Base-by-base conservation (phyloP, 2,113 vertebrate species). In the Podilymbus podiceps region DNA sequence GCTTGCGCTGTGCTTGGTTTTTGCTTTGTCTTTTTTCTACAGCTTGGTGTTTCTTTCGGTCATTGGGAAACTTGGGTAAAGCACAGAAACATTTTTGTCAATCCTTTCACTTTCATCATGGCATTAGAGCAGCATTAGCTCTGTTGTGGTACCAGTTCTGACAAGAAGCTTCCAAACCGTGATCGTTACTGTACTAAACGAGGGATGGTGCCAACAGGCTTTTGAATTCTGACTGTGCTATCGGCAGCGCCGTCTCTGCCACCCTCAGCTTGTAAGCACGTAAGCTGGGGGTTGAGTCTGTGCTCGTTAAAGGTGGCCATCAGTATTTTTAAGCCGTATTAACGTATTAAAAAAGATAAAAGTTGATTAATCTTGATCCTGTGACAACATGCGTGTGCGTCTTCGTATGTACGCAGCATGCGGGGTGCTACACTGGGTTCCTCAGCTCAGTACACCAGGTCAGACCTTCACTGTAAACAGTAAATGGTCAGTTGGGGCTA, bases 311-410 rank as follows among this genome's bases (percentile, higher is more conserved):
- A 87, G 35, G 19, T 91, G 87, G 38, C 64, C 72, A 72, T 72
- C 38, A 66, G 35, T 53, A 38, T 91, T 76, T 94, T 90, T 83
- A 92, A 95, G 79, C 74, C 3, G 22, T 44, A 47, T 92, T 91
- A 92, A 79, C 49, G 64, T 94, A 30, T 50, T 94, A 86, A 92
- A 84, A 96, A 85, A 59, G 23, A 52, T 85, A 88, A 96, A 93
- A 94, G 88, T 40, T 33, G 79, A 63, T 92, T 93, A 64, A 25
- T 4, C 7, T 0, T 62, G 66, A 24, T 5, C 28, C 62, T 12
- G 2, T 53, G 78, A 13, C 92, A 88, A 66, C 27, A 25, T 30
- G 12, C 47, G 40, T 38, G 31, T 33, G 4, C 63, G 24, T 50
- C 16, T 60, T 40, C 5, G 1, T 24, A 20, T 12, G 52, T 72